phyloP scores from a whole-genome alignment of 2,797 vertebrate species.

The Propithecus deckenii region DNA sequence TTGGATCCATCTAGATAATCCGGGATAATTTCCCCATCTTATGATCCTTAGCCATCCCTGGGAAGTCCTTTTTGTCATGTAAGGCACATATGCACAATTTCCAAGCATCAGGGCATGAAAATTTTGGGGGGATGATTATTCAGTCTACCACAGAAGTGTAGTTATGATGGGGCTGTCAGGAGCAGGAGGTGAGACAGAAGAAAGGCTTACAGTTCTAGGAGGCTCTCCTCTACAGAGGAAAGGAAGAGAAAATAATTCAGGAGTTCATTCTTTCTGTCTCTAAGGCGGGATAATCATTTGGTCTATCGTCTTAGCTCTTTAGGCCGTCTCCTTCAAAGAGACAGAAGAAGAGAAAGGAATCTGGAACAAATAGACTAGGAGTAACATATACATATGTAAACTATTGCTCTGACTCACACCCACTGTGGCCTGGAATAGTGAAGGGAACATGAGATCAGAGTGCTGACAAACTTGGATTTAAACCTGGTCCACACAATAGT shows the following conservation, averaged over 20 bases:
- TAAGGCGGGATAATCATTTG: neutral
- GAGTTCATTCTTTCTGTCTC: neutral
- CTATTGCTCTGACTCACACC: fast-evolving
- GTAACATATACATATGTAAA: fast-evolving
- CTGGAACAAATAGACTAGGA: too few relatives aligned
- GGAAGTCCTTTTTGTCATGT: neutral
- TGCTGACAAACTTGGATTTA: neutral
- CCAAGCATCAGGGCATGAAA: fast-evolving
- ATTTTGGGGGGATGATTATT: neutral
- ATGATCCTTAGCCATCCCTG: neutral
- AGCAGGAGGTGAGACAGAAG: neutral
- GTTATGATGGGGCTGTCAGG: neutral
- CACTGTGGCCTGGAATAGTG: neutral
- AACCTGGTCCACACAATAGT: neutral
- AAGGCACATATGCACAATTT: neutral
- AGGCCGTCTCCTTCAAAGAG: neutral
- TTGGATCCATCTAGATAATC: neutral
- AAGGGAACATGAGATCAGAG: fast-evolving
- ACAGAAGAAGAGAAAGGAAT: neutral
- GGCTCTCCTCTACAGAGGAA: neutral
- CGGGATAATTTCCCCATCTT: neutral
- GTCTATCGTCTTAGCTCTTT: neutral
- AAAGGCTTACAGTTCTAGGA: neutral
- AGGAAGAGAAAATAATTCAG: neutral
- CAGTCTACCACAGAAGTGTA: neutral